phyloP scores from a whole-genome alignment of 2,888 invertebrate genomes.

The Sialis fuliginosa region DNA sequence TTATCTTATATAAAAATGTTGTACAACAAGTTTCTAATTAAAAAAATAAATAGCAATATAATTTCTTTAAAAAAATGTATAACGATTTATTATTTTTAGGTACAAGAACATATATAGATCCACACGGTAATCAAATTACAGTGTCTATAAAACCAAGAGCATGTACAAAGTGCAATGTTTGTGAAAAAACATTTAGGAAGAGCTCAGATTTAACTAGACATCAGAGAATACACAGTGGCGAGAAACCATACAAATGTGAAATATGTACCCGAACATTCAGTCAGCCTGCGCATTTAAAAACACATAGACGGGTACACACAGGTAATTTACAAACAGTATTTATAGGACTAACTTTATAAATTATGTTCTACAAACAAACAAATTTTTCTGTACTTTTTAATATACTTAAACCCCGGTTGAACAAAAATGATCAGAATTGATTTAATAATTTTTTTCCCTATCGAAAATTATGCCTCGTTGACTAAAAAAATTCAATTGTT shows the following conservation, averaged over 20 bases:
- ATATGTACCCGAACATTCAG: constrained; percentile 2
- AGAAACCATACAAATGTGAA: constrained; percentile 1
- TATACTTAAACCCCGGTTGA: no score
- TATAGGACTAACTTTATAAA: neutral
- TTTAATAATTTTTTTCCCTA: no score
- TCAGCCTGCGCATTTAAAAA: neutral
- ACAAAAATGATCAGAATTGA: no score
- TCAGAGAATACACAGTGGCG: neutral
- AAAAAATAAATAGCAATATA: no score
- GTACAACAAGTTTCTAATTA: no score
- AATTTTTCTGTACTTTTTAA: neutral
- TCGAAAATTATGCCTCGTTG: no score
- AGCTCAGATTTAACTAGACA: constrained; percentile 1
- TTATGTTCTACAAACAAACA: neutral
- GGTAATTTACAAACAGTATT: neutral
- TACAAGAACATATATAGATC: neutral
- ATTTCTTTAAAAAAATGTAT: no score
- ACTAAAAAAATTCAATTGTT: neutral
- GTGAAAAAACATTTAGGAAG: neutral
- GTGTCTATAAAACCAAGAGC: neutral
- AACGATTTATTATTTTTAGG: neutral
- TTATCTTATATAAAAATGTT: no score
- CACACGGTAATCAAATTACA: neutral
- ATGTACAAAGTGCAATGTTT: neutral
- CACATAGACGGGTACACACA: constrained; percentile 1